A percentile compares a stretch with the other conserved stretches of the same genome.
phyloP scores from a whole-genome alignment of 2,888 invertebrate species.

The Coenonympha arcania region DNA sequence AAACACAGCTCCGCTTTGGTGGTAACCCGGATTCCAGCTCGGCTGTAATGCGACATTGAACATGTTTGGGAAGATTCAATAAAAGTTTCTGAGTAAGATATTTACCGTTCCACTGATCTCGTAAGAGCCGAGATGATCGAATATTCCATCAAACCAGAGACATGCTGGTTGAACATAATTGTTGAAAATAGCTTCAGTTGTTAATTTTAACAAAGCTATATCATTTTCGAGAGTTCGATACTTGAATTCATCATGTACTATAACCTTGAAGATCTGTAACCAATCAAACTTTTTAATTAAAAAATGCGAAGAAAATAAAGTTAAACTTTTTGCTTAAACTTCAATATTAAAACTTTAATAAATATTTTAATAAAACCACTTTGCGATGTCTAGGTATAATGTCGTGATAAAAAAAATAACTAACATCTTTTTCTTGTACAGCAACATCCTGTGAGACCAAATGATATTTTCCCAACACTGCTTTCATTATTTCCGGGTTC shows the following conservation, averaged over 20 bases:
- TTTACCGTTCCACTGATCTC: conserved; percentile 16
- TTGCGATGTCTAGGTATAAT: too few species aligned
- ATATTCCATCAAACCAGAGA: conserved; percentile 28
- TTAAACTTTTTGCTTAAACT: too few species aligned
- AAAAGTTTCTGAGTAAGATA: too few species aligned
- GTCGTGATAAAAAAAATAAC: conserved; percentile 1
- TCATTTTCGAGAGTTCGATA: conserved; percentile 27
- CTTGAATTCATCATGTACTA: conserved; percentile 24
- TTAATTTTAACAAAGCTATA: conserved; percentile 32
- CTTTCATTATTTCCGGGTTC: conserved; percentile 11
- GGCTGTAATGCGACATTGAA: too few species aligned
- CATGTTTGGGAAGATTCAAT: not conserved
- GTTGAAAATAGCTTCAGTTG: conserved; percentile 27
- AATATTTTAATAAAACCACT: too few species aligned
- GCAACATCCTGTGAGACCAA: conserved; percentile 11
- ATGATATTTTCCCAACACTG: conserved; percentile 8
- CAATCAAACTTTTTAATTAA: not conserved
- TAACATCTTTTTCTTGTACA: conserved; percentile 10
- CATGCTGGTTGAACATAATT: conserved; percentile 36
- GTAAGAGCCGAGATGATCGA: conserved; percentile 11
- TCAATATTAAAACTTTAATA: too few species aligned
- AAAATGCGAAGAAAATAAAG: too few species aligned
- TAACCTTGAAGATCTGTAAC: conserved; percentile 11
- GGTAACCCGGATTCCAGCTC: too few species aligned
- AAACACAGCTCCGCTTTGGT: too few species aligned